phyloP scores from a whole-genome alignment of 2,113 vertebrate species.

The Cyphomyrus plagiostoma region DNA sequence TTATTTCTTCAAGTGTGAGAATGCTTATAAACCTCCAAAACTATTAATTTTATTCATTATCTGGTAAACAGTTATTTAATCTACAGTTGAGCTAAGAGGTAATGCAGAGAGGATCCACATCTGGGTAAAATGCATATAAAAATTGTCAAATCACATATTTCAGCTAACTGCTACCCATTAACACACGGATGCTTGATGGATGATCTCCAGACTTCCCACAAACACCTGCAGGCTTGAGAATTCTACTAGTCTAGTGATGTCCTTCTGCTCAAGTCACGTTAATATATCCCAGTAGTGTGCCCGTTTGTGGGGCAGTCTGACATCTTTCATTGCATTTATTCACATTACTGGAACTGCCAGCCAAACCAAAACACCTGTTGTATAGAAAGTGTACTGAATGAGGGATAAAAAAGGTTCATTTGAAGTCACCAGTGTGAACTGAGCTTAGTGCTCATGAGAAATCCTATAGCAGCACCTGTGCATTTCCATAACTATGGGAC shows the following conservation, averaged over 20 bases:
- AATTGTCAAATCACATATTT: background rate
- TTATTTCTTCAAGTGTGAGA: background rate
- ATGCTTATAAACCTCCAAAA: background rate
- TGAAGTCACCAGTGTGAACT: background rate
- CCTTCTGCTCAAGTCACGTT: background rate
- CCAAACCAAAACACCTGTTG: background rate
- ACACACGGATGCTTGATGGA: background rate
- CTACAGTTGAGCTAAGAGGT: background rate
- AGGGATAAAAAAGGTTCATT: background rate
- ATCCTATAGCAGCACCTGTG: background rate
- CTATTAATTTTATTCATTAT: background rate
- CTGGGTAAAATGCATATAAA: background rate
- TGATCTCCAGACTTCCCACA: background rate
- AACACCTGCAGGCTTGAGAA: background rate
- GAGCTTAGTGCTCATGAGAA: background rate
- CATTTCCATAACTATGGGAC: background rate
- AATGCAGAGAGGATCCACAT: background rate
- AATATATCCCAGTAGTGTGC: background rate
- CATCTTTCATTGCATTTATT: background rate
- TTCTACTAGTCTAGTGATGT: background rate
- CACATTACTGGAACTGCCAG: background rate
- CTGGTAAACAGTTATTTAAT: background rate
- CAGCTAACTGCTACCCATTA: background rate
- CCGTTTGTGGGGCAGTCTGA: background rate
- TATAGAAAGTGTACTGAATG: background rate